Evolutionary conservation across 2,797 vertebrate species (phyloP).

Genomic region (Eulemur rubriventer): DNA sequence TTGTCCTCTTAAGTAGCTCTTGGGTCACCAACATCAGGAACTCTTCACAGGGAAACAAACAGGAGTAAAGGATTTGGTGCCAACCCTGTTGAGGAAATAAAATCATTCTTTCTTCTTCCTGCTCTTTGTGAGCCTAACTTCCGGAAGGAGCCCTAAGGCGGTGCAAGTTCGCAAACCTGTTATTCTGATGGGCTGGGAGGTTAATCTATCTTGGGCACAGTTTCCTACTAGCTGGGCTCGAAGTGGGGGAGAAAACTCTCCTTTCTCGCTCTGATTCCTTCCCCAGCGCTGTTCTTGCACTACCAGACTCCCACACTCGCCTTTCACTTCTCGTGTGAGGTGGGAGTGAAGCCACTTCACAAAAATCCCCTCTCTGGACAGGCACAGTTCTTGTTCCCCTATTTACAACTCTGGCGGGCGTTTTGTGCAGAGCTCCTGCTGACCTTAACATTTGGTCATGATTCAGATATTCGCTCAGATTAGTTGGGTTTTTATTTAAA

Average conservation of each 20-base stretch:
- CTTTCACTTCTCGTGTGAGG: constrained; percentile 76
- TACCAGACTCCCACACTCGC: constrained; percentile 57
- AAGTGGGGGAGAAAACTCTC: constrained; percentile 68
- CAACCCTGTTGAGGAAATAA: constrained; percentile 19
- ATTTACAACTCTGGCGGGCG: background rate
- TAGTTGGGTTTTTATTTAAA: constrained; percentile 30
- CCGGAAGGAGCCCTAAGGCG: constrained; percentile 59
- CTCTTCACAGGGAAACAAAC: constrained; percentile 48
- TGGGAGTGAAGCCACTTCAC: constrained; percentile 54
- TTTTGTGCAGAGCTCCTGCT: background rate
- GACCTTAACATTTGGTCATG: background rate
- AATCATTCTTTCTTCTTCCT: constrained; percentile 70
- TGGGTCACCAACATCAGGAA: constrained; percentile 6
- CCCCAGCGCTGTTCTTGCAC: constrained; percentile 58
- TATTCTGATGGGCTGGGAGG: constrained; percentile 66
- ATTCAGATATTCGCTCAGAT: background rate
- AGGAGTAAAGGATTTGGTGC: constrained; percentile 25
- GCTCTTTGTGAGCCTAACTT: constrained; percentile 31
- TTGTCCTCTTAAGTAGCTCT: background rate
- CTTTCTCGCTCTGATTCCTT: constrained; percentile 77
- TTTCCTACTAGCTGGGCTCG: background rate
- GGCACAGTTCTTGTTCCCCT: constrained; percentile 63
- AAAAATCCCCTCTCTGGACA: constrained; percentile 55
- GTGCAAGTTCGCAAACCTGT: constrained; percentile 70
- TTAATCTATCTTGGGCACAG: background rate